Percentiles rank a stretch among this genome's conserved stretches.
phyloP scores from a whole-genome alignment of 2,888 invertebrate genomes.

The Cryptosula pallasiana region DNA sequence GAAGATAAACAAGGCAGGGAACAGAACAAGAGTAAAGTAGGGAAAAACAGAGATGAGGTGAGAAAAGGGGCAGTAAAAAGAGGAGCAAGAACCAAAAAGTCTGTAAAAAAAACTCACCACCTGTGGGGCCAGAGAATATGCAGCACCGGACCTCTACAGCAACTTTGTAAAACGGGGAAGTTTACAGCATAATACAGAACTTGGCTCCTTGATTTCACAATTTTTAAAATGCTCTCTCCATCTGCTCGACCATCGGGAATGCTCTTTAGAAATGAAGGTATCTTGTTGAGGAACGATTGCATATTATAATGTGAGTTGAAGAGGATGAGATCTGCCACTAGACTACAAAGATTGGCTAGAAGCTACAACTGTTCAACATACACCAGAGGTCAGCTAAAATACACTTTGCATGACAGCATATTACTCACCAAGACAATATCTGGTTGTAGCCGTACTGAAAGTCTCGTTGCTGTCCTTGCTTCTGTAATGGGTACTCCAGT shows the following conservation, averaged over 20 bases:
- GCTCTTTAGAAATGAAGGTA: conserved; percentile 61
- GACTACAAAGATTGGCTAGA: conserved; percentile 57
- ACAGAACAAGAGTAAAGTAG: too few species aligned
- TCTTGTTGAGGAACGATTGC: conserved; percentile 63
- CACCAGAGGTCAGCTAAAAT: too few species aligned
- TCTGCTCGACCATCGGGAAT: conserved; percentile 64
- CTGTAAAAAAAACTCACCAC: too few species aligned
- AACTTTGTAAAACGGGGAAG: conserved; percentile 25
- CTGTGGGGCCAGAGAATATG: conserved; percentile 71
- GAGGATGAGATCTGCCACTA: conserved; percentile 64
- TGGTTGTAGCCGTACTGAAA: conserved; percentile 73
- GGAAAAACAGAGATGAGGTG: too few species aligned
- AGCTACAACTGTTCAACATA: too few species aligned
- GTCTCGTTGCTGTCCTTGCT: conserved; percentile 62
- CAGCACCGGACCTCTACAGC: conserved; percentile 38
- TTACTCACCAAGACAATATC: conserved; percentile 63
- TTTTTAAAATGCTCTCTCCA: conserved; percentile 54
- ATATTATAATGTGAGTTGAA: conserved; percentile 70
- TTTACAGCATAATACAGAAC: conserved; percentile 63
- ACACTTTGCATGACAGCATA: too few species aligned
- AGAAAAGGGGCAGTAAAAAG: too few species aligned
- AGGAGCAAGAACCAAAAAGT: too few species aligned
- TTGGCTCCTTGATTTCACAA: conserved; percentile 58
- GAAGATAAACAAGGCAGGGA: too few species aligned
- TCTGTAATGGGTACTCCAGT: conserved; percentile 65